These are phyloP conservation scores for Tethya wilhelma DNA, from an alignment of 37 sponge, comb jelly and placozoan species.

Conservation along the genomic window DNA sequence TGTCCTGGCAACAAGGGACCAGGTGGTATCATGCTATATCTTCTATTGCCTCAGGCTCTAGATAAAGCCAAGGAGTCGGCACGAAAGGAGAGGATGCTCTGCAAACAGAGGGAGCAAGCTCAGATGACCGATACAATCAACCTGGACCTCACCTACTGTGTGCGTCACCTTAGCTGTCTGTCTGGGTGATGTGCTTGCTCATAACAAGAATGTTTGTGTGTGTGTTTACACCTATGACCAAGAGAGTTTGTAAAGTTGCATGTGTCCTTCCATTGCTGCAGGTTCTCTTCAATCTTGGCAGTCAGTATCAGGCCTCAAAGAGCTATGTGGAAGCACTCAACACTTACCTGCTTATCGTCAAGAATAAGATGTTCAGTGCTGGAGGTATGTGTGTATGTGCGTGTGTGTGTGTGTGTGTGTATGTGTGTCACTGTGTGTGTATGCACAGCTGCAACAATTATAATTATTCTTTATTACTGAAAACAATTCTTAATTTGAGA, in stretches of 20 bases:
- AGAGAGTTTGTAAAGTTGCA: neutral
- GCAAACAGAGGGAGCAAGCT: conserved; percentile 83
- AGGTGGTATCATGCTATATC: too few relatives aligned
- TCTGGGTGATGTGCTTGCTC: neutral
- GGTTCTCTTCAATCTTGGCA: conserved; percentile 94
- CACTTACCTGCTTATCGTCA: conserved; percentile 94
- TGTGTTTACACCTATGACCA: too few relatives aligned
- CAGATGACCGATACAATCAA: conserved; percentile 77
- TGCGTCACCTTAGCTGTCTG: conserved; percentile 16
- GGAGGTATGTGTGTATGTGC: too few relatives aligned
- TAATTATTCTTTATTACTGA: too few relatives aligned
- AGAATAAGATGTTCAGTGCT: conserved; percentile 94
- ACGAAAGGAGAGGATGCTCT: conserved; percentile 88
- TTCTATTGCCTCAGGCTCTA: conserved; percentile 89
- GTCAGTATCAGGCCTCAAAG: conserved; percentile 82
- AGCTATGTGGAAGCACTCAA: conserved; percentile 89
- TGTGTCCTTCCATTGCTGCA: conserved; percentile 14
- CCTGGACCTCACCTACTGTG: conserved; percentile 92
- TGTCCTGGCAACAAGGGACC: too few relatives aligned
- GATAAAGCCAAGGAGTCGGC: conserved; percentile 95
- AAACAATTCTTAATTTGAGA: too few relatives aligned
- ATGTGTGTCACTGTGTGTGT: too few relatives aligned
- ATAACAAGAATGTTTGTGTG: neutral
- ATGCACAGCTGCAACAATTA: too few relatives aligned
- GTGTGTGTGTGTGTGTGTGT: too few relatives aligned